Conservation (phyloP, 2,888 invertebrate genomes). For the Drosophila siamana region DNA sequence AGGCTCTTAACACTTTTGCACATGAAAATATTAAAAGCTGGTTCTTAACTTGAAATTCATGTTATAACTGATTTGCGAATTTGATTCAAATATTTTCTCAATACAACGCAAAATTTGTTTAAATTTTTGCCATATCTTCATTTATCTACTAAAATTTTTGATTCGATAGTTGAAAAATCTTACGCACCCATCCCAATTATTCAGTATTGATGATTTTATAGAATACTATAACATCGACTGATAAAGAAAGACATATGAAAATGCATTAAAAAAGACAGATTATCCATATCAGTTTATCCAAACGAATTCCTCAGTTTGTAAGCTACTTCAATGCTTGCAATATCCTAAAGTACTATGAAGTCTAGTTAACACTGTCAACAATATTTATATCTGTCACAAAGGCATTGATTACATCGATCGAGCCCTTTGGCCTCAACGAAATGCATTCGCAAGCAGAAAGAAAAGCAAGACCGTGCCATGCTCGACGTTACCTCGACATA, state of each 20-base stretch:
- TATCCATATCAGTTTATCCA: no score
- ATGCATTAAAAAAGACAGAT: no score
- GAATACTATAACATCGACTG: no score
- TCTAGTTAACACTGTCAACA: no score
- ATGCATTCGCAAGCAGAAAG: constrained; percentile 30
- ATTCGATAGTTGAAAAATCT: background rate
- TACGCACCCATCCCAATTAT: constrained; percentile 2
- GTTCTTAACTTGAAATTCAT: background rate
- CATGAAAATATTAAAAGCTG: background rate
- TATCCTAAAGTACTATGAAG: no score
- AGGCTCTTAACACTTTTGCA: background rate
- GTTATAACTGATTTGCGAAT: background rate
- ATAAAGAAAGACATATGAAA: no score
- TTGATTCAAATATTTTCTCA: background rate
- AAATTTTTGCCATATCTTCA: no score
- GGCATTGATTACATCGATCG: constrained; percentile 24
- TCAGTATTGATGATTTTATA: no score
- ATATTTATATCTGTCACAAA: constrained; percentile 21
- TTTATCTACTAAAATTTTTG: background rate
- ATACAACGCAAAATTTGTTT: no score
- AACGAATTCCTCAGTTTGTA: no score
- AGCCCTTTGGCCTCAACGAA: constrained; percentile 29
- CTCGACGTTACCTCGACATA: constrained; percentile 30
- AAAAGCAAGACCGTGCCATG: background rate
- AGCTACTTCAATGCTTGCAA: no score